Base-by-base conservation (phyloP, 2,888 invertebrate species). In the Pelosia muscerda region DNA sequence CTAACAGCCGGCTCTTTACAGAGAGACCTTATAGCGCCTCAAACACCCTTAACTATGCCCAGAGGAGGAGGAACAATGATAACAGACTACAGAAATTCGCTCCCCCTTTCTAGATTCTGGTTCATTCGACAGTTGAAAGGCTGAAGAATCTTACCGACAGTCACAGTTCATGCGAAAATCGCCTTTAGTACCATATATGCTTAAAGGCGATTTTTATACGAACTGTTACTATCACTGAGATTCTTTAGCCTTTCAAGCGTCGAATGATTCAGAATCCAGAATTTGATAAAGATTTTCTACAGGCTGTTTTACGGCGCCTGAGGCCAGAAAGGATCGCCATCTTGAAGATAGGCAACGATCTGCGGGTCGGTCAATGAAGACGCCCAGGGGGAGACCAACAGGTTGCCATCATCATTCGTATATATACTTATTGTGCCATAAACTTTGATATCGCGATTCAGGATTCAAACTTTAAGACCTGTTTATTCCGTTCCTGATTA, bases 321-420 rank as follows among this genome's bases (percentile, higher is more conserved):
- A 68, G 60, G 53, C 63, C 63, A 63, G 58, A 55, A 55, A 63
- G 63, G 63, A 59, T 68, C 58, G 59, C 63, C 10, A 11, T 55
- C 28, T 23, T 55, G 19, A 34, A 31, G 49, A 66, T n/a, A 60
- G 49, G 63, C 59, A 19, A 53, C 58, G 63, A 63, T 23, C 54
- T 55, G 63, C 13, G 68, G 63, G 63, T 68, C 68, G 63, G 63
- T 68, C 68, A 34, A 64, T 63, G 68, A 68, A 68, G 59, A 68
- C 26, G 63, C 68, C 59, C 68, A 55, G 42, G 63, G 63, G 59
- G 63, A 63, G 68, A 68, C 68, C 68, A 28, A 68, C 58, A 11
- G n/a, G 19, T 3, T 6, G 38, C 0, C 28, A 28, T 28, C 19
- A n/a, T 34, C 15, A 25, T 28, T 67, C 28, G 19, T 68, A 57